Conservation (phyloP, 2,113 vertebrate genomes). For the Todiramphus saurophagus region DNA sequence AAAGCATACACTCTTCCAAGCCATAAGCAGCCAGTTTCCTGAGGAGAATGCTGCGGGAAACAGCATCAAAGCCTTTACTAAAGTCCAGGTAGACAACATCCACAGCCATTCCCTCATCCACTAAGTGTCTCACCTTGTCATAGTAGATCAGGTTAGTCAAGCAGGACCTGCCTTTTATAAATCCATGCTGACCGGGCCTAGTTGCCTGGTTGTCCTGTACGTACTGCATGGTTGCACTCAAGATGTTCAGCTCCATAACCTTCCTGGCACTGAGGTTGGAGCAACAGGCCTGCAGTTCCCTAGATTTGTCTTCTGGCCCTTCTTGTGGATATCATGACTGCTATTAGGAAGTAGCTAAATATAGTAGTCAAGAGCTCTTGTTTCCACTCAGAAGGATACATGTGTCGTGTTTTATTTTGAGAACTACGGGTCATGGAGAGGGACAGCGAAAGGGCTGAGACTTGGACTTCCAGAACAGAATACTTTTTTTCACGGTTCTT, state of each 20-base stretch:
- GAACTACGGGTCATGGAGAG: not conserved
- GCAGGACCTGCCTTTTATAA: not conserved
- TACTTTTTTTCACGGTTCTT: not conserved
- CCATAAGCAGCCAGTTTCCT: too few relatives aligned
- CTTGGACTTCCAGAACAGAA: not conserved
- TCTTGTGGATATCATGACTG: not conserved
- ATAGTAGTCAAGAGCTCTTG: not conserved
- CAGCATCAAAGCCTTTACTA: not conserved
- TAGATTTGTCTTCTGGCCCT: not conserved
- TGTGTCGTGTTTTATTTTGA: not conserved
- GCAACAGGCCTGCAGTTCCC: not conserved
- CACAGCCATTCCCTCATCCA: not conserved
- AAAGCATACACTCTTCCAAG: too few relatives aligned
- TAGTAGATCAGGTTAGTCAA: not conserved
- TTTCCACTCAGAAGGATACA: not conserved
- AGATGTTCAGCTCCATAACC: not conserved
- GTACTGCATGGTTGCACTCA: not conserved
- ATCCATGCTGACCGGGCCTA: too few relatives aligned
- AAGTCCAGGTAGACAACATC: not conserved
- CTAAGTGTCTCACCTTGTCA: not conserved
- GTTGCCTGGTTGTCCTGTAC: too few relatives aligned
- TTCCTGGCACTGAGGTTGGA: not conserved
- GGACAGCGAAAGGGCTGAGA: not conserved
- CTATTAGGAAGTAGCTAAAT: not conserved
- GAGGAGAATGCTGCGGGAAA: too few relatives aligned